A percentile compares a stretch with the other conserved stretches of the same genome.
Evolutionary conservation across 2,113 vertebrate genomes (phyloP).

Genomic region (Gorsachius goisagi): DNA sequence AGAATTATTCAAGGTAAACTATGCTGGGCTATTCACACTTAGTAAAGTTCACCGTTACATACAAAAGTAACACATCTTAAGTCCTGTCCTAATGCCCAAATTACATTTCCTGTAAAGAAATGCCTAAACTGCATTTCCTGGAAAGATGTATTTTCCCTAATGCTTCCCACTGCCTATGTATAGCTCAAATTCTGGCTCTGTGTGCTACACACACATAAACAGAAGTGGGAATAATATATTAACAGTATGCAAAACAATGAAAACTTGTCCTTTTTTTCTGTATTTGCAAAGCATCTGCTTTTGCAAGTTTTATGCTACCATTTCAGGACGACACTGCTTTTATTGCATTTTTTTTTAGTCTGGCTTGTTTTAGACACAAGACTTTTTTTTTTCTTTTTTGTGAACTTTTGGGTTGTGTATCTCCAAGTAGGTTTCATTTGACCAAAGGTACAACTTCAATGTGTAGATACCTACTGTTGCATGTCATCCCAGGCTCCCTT

Average conservation of each 20-base stretch:
- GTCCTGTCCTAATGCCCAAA: background rate
- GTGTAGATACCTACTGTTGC: background rate
- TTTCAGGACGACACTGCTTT: background rate
- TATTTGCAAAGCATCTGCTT: background rate
- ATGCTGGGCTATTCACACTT: background rate
- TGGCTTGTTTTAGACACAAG: background rate
- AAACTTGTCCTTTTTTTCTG: background rate
- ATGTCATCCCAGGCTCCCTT: background rate
- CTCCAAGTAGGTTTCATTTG: background rate
- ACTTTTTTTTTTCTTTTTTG: background rate
- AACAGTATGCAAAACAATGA: background rate
- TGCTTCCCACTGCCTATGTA: background rate
- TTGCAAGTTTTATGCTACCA: background rate
- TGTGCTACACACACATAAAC: background rate
- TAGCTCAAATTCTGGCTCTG: background rate
- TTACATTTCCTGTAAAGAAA: background rate
- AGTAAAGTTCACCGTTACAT: background rate
- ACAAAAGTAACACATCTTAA: background rate
- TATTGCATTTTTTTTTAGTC: background rate
- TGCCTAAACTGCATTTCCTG: background rate
- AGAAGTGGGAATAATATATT: background rate
- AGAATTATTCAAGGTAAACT: conserved; percentile 78
- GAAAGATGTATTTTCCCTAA: background rate
- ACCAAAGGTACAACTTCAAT: background rate
- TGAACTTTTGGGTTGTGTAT: background rate